Evolutionary conservation across 2,797 vertebrate species (phyloP).

Genomic region (Pangasius macronema): DNA sequence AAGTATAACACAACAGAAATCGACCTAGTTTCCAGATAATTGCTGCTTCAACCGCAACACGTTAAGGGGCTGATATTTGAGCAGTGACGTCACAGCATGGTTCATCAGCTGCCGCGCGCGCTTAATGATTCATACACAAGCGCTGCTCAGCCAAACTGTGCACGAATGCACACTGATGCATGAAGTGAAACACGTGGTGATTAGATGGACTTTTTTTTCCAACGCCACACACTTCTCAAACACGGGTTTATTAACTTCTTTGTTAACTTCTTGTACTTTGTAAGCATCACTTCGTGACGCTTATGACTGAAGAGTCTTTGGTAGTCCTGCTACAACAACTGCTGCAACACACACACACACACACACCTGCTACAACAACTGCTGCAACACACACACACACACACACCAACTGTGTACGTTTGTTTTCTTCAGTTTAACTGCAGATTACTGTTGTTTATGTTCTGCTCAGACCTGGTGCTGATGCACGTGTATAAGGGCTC

Average conservation of each 20-base stretch:
- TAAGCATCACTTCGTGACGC: neutral
- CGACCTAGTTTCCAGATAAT: neutral
- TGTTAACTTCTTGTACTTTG: neutral
- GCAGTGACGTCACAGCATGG: neutral
- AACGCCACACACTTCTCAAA: neutral
- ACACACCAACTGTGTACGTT: neutral
- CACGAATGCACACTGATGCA: neutral
- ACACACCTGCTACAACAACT: neutral
- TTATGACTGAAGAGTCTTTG: neutral
- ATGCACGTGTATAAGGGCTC: neutral
- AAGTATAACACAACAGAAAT: neutral
- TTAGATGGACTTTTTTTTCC: neutral
- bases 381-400: neutral
- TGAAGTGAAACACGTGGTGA: neutral
- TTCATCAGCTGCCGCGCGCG: neutral
- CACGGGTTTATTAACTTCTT: neutral
- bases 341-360: neutral
- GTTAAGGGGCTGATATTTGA: neutral
- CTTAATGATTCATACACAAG: conserved; percentile 13
- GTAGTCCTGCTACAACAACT: neutral
- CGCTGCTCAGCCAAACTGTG: neutral
- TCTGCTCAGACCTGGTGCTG: neutral
- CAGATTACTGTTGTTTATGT: neutral
- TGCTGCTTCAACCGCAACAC: neutral
- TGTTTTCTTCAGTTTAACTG: neutral